Percentiles rank a stretch among this genome's conserved stretches.
Conservation (phyloP, 2,888 invertebrate genomes). For the Corythucha ciliata region DNA sequence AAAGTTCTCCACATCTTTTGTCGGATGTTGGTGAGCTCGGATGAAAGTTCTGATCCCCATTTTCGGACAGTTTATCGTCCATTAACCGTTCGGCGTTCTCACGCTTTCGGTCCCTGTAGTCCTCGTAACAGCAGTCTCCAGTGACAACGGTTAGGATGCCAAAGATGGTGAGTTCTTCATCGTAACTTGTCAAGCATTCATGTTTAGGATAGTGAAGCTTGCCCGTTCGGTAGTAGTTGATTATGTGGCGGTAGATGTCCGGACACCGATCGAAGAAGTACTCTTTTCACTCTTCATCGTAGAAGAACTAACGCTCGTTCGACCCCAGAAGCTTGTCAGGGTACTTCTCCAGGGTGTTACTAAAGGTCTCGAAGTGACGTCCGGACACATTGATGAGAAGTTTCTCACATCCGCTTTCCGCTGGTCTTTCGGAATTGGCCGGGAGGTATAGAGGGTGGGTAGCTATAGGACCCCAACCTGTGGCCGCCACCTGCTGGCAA, state of each 20-base stretch:
- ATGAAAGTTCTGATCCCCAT: slow-evolving; percentile 80
- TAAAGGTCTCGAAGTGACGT: slow-evolving; percentile 95
- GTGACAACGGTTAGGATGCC: slow-evolving; percentile 95
- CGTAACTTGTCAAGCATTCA: slow-evolving; percentile 97
- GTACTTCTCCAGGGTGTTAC: slow-evolving; percentile 97
- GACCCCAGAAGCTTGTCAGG: slow-evolving; percentile 96
- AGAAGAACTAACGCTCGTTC: slow-evolving; percentile 97
- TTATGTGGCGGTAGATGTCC: slow-evolving; percentile 94
- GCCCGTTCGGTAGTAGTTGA: slow-evolving; percentile 99
- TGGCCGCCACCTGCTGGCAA: slow-evolving; percentile 99
- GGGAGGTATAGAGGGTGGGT: slow-evolving; percentile 95
- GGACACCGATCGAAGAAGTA: slow-evolving; percentile 99
- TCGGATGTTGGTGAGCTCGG: slow-evolving; percentile 75
- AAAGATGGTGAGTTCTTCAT: slow-evolving; percentile 98
- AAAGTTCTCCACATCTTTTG: slow-evolving; percentile 99
- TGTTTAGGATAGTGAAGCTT: slow-evolving; percentile 98
- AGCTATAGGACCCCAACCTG: slow-evolving; percentile 99
- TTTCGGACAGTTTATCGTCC: slow-evolving; percentile 92
- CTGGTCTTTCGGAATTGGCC: slow-evolving; percentile 80
- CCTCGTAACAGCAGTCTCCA: slow-evolving; percentile 99
- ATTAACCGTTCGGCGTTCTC: slow-evolving; percentile 96
- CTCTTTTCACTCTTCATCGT: slow-evolving; percentile 94
- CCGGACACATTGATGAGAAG: slow-evolving; percentile 96
- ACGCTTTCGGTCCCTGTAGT: slow-evolving; percentile 95
- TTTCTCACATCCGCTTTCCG: slow-evolving; percentile 92